Percentiles rank a stretch among this genome's conserved stretches.
Evolutionary conservation across 2,888 invertebrate genomes (phyloP).

Genomic region (Notodonta ziczac): DNA sequence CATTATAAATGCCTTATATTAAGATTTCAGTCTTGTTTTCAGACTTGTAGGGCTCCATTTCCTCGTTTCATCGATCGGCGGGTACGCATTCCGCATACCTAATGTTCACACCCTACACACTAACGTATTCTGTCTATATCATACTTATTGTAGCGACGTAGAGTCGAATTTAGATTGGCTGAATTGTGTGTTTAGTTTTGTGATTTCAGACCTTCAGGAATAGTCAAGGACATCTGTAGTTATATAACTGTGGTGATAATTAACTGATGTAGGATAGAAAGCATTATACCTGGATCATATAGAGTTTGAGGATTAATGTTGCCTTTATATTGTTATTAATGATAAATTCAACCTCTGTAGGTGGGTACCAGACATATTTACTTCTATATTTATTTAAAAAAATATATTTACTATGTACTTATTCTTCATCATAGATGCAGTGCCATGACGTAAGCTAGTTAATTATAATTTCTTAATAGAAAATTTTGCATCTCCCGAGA

Average conservation of each 20-base stretch:
- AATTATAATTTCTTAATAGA: too few relatives aligned
- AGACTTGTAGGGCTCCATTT: slow-evolving; percentile 48
- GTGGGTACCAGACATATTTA: too few relatives aligned
- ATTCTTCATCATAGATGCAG: too few relatives aligned
- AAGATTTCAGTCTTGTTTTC: neutral
- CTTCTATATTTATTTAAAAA: too few relatives aligned
- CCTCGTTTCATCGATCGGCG: slow-evolving; percentile 64
- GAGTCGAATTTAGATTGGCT: slow-evolving; percentile 9
- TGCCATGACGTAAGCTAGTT: too few relatives aligned
- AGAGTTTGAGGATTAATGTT: too few relatives aligned
- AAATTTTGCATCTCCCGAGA: too few relatives aligned
- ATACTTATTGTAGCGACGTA: neutral
- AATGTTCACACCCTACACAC: slow-evolving; percentile 39
- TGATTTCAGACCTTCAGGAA: slow-evolving; percentile 31
- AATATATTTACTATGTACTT: too few relatives aligned
- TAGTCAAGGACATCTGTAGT: slow-evolving; percentile 51
- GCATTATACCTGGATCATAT: too few relatives aligned
- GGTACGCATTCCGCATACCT: slow-evolving; percentile 60
- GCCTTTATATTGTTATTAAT: too few relatives aligned
- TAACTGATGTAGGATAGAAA: neutral
- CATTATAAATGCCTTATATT: neutral
- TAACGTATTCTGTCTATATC: neutral
- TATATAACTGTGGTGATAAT: too few relatives aligned
- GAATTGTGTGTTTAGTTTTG: neutral
- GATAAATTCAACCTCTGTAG: too few relatives aligned